Evolutionary conservation across 2,797 vertebrate genomes (phyloP).

Genomic region (Tachyglossus aculeatus): DNA sequence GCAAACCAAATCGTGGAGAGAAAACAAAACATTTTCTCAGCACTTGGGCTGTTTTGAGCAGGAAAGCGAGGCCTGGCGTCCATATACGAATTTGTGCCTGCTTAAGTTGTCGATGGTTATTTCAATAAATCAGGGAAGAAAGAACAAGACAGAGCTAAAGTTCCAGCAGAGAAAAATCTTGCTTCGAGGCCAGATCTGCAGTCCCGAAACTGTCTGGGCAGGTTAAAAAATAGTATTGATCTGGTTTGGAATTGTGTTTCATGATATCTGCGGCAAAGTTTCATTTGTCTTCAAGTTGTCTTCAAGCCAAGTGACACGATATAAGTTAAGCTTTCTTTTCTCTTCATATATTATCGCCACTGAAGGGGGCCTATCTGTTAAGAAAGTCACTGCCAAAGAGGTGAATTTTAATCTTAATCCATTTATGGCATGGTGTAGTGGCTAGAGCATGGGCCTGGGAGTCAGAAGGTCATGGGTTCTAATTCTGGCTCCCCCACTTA

Average conservation of each 20-base stretch:
- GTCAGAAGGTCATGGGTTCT: too few relatives aligned
- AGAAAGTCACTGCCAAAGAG: accelerated
- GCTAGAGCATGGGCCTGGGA: too few relatives aligned
- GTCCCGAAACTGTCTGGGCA: accelerated
- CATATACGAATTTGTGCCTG: background rate
- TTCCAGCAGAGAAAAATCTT: too few relatives aligned
- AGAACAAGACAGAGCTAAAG: too few relatives aligned
- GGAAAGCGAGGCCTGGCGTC: background rate
- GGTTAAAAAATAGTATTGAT: background rate
- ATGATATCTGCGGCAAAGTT: accelerated
- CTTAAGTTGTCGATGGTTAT: background rate
- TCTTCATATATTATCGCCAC: background rate
- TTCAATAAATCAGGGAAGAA: too few relatives aligned
- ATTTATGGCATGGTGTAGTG: too few relatives aligned
- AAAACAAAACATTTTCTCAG: background rate
- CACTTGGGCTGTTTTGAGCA: background rate
- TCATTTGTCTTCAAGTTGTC: background rate
- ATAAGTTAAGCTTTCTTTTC: accelerated
- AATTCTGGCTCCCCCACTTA: too few relatives aligned
- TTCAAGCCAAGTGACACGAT: background rate
- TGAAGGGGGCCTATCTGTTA: background rate
- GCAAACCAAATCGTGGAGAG: background rate
- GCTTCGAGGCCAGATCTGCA: accelerated
- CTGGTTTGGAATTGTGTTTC: background rate
- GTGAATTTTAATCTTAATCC: accelerated